These are phyloP conservation scores for Musca domestica DNA, from an alignment of 1,140 invertebrate species.

Conservation along the genomic window DNA sequence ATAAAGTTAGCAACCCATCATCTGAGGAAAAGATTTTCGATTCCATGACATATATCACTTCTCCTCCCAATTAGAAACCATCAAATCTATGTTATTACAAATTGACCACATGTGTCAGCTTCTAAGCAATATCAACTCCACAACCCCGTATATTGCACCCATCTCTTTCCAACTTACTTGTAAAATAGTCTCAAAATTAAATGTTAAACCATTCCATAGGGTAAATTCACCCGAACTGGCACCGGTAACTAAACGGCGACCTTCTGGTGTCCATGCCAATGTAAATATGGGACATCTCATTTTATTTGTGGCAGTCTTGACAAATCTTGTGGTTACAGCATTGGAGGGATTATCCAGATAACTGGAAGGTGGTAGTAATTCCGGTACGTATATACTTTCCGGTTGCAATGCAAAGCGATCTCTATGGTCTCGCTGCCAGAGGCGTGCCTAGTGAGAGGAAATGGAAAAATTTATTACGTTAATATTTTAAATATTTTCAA, in stretches of 20 bases:
- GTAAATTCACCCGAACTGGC: constrained; percentile 99
- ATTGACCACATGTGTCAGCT: too few relatives aligned
- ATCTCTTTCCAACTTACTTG: constrained; percentile 70
- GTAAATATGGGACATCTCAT: constrained; percentile 99
- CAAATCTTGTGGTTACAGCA: constrained; percentile 93
- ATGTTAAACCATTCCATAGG: constrained; percentile 98
- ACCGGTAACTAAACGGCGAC: constrained; percentile 93
- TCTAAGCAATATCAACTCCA: too few relatives aligned
- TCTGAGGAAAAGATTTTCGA: too few relatives aligned
- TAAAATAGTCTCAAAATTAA: constrained; percentile 99
- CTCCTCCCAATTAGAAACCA: too few relatives aligned
- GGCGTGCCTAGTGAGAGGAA: constrained; percentile 66
- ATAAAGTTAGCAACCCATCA: too few relatives aligned
- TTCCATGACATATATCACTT: too few relatives aligned
- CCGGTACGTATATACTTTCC: constrained; percentile 85
- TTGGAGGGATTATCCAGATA: constrained; percentile 95
- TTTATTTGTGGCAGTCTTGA: constrained; percentile 99
- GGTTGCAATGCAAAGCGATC: constrained; percentile 85
- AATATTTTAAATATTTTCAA: too few relatives aligned
- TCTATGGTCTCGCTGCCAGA: constrained; percentile 90
- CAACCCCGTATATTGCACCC: too few relatives aligned
- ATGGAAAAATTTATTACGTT: too few relatives aligned
- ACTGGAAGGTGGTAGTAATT: constrained; percentile 82
- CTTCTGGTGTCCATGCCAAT: constrained; percentile 98
- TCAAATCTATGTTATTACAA: too few relatives aligned